Conservation (phyloP, 2,797 vertebrate genomes). For the Rhabdomys pumilio region DNA sequence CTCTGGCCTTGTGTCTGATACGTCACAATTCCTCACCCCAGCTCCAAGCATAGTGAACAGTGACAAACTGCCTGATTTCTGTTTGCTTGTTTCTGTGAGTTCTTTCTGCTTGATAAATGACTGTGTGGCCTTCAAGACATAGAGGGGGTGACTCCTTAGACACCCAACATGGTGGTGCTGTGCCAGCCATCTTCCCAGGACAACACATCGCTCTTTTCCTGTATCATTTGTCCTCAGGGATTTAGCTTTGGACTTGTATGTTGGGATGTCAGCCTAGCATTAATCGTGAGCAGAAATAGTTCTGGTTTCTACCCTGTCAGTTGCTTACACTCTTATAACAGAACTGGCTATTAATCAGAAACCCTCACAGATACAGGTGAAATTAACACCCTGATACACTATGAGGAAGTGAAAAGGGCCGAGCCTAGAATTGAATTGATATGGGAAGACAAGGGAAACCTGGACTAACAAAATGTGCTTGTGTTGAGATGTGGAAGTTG, state of each 20-base stretch:
- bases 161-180: neutral
- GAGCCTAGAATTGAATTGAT: neutral
- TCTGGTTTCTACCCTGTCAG: neutral
- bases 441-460: too few species aligned
- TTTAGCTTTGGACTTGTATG: neutral
- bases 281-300: neutral
- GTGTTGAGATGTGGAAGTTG: neutral
- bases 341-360: neutral
- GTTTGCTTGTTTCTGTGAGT: neutral
- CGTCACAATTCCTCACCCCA: neutral
- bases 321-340: neutral
- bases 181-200: neutral
- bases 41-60: neutral
- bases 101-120: conserved; percentile 23
- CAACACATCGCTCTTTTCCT: neutral
- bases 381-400: neutral
- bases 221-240: neutral
- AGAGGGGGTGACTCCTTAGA: neutral
- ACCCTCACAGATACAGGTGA: neutral
- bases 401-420: neutral
- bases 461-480: neutral
- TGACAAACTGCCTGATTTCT: neutral
- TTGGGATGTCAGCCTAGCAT: neutral
- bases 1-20: conserved; percentile 65
- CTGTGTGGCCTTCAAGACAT: neutral